Evolutionary conservation across 2,797 vertebrate genomes (phyloP).

Genomic region (Rousettus madagascariensis): DNA sequence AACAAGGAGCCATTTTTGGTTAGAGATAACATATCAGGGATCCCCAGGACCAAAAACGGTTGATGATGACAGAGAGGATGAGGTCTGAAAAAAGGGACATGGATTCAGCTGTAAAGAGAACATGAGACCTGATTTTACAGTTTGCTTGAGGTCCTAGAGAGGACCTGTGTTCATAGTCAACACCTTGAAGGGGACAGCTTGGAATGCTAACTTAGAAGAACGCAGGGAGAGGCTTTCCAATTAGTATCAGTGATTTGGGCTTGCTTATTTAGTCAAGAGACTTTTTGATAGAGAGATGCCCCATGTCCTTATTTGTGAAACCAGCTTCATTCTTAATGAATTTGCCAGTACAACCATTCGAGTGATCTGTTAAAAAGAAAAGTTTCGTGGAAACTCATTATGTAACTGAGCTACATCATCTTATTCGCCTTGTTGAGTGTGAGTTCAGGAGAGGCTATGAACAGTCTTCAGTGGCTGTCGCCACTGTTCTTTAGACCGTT

Average conservation of each 20-base stretch:
- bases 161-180: background rate
- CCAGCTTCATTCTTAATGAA: background rate
- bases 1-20: background rate
- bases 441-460: background rate
- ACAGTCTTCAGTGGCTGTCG: background rate
- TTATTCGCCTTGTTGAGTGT: background rate
- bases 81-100: background rate
- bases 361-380: background rate
- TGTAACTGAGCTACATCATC: background rate
- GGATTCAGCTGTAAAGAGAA: background rate
- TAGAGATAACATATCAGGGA: background rate
- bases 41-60: background rate
- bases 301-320: background rate
- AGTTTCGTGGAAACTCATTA: background rate
- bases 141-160: background rate
- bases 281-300: background rate
- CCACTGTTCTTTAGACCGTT: background rate
- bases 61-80: background rate
- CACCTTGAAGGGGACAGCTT: background rate
- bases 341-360: background rate
- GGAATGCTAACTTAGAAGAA: background rate
- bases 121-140: background rate
- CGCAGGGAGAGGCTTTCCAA: background rate
- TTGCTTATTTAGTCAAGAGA: background rate
- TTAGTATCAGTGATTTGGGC: background rate